Base-by-base conservation (phyloP, 37 sponge, comb jelly and placozoan genomes). In the Geodia barretti region DNA sequence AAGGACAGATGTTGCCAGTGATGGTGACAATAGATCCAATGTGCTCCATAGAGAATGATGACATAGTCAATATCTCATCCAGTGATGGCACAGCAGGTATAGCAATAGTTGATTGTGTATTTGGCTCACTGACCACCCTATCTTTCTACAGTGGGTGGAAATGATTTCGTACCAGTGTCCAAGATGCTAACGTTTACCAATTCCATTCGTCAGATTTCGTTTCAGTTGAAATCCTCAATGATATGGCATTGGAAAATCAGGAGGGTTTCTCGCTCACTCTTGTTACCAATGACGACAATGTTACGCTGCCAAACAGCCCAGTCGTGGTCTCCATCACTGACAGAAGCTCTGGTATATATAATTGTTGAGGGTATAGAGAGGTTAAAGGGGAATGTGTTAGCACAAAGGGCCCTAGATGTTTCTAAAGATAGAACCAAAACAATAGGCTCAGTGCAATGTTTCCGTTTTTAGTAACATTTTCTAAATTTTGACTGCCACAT, bases 1-100 rank as follows among this genome's bases (percentile, higher is more conserved):
- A 41, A 60, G 83, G 67, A 41, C 67, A 73, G 35, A 63, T 29
- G n/a, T 54, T 76, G 63, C 1, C 42, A 23, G 25, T 43, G 59
- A 47, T 47, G 54, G 54, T 47, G 54, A 47, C 7, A 14, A 47
- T 47, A 14, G 54, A 17, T 7, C 11, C 11, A 47, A 14, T 7
- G 54, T 47, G 54, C 11, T 14, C 14, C 7, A 47, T 47, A 47
- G 54, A 47, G 14, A n/a, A n/a, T n/a, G 54, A n/a, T n/a, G n/a
- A n/a, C n/a, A n/a, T n/a, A n/a, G n/a, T n/a, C n/a, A n/a, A n/a
- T n/a, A n/a, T n/a, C n/a, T n/a, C n/a, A n/a, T n/a, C n/a, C n/a
- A n/a, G n/a, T n/a, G 54, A 14, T 7, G 14, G 11, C 14, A 47
- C 54, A 47, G 54, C 54, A 17, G 14, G 54, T 47, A 14, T 47